Conservation (phyloP, 1,140 invertebrate genomes). For the Gryllus bimaculatus region DNA sequence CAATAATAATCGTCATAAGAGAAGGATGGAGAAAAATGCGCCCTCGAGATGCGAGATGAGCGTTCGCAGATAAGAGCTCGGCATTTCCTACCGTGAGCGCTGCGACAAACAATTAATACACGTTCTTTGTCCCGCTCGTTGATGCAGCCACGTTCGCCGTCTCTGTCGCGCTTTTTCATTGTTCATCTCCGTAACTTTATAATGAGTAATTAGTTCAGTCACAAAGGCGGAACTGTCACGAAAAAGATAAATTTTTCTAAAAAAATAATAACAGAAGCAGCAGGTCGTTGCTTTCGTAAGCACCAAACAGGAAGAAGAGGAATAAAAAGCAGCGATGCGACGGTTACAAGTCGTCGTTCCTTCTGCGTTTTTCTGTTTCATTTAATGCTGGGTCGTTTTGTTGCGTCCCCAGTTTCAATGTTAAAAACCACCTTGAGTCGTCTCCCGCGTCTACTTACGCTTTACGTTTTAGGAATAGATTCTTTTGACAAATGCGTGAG, state of each 20-base stretch:
- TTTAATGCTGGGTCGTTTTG: not conserved
- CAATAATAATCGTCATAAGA: not conserved
- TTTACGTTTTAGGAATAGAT: no score
- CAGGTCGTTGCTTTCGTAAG: not conserved
- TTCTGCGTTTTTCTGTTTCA: not conserved
- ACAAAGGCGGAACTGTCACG: not conserved
- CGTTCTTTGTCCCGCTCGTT: not conserved
- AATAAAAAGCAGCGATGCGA: not conserved
- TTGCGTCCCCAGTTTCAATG: no score
- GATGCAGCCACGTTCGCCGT: not conserved
- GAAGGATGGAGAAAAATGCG: not conserved
- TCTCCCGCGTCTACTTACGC: no score
- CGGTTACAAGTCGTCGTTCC: not conserved
- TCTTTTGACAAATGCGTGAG: no score
- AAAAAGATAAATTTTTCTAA: not conserved
- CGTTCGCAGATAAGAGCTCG: not conserved
- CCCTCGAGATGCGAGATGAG: not conserved
- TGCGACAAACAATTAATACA: not conserved
- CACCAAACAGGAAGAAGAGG: not conserved
- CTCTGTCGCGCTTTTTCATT: not conserved
- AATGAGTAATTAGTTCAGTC: constrained; percentile 5
- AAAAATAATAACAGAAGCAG: not conserved
- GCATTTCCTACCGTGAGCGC: not conserved
- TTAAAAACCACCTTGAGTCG: no score
- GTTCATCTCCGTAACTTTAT: constrained; percentile 1